Evolutionary conservation across 1,140 invertebrate species (phyloP).

Genomic region (Heliconius himera): DNA sequence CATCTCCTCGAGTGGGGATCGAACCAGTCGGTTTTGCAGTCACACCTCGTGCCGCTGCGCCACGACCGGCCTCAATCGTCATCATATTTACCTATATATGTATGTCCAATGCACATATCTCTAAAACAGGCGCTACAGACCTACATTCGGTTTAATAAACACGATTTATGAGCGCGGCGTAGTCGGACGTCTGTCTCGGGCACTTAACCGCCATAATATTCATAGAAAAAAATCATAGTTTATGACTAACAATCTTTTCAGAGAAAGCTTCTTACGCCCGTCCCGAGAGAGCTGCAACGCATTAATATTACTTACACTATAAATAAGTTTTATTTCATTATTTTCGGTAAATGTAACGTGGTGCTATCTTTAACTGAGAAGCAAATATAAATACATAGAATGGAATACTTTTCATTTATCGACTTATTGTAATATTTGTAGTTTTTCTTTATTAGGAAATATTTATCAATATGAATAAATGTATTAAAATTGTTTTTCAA

Average conservation of each 20-base stretch:
- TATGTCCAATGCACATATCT: background rate
- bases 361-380: background rate
- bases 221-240: constrained; percentile 75
- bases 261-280: constrained; percentile 65
- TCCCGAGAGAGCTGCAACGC: constrained; percentile 49
- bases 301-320: constrained; percentile 75
- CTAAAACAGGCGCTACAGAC: constrained; percentile 1
- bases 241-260: constrained; percentile 71
- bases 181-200: constrained; percentile 56
- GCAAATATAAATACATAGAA: background rate
- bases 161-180: constrained; percentile 56
- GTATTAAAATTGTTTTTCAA: no score
- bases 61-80: no score
- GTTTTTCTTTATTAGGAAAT: no score
- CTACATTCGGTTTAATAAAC: constrained; percentile 48
- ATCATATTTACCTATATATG: background rate
- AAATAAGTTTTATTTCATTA: constrained; percentile 67
- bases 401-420: no score
- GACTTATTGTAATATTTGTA: no score
- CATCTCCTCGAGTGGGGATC: no score
- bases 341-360: constrained; percentile 16
- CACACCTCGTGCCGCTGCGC: no score
- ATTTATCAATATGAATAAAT: no score
- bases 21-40: no score
- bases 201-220: constrained; percentile 67